Conservation (phyloP, 2,113 vertebrate genomes). For the Pteronura brasiliensis region DNA sequence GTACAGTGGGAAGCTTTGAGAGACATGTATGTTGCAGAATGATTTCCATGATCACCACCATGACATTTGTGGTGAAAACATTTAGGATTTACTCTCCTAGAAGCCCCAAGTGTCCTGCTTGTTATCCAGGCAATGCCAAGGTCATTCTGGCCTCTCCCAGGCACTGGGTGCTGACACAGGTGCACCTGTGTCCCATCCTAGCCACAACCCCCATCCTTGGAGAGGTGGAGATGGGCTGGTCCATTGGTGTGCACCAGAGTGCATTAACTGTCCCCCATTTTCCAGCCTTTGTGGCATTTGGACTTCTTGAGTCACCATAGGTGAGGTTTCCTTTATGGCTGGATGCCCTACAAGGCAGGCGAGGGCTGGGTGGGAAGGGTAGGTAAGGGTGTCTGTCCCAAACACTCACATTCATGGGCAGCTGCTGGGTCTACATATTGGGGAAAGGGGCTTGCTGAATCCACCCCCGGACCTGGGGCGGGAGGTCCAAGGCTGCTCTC, state of each 20-base stretch:
- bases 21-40: background rate
- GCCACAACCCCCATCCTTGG: background rate
- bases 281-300: background rate
- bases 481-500: background rate
- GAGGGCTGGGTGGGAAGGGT: background rate
- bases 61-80: background rate
- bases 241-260: background rate
- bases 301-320: background rate
- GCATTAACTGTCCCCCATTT: background rate
- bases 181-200: background rate
- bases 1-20: no score
- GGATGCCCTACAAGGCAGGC: background rate
- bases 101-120: background rate
- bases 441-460: background rate
- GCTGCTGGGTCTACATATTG: background rate
- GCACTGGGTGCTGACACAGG: background rate
- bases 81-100: background rate
- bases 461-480: background rate
- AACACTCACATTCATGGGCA: background rate
- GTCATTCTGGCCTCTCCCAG: background rate
- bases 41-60: background rate
- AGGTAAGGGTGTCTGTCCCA: background rate
- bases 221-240: background rate
- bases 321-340: background rate
- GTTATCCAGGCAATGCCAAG: background rate